These are phyloP conservation scores for Cephus pulcher DNA, from an alignment of 2,888 invertebrate species.

Conservation along the genomic window DNA sequence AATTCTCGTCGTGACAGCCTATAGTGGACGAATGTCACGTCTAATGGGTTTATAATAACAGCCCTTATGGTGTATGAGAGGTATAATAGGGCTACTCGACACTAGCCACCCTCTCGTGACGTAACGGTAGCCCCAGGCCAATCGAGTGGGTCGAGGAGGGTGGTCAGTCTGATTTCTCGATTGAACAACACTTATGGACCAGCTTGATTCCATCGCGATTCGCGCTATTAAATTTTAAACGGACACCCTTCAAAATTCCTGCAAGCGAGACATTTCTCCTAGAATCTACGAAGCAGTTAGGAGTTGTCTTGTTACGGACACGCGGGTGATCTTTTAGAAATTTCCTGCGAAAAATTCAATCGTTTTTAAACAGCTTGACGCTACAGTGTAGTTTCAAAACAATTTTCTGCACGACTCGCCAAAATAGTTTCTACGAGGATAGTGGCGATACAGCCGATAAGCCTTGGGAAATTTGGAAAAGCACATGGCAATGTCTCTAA, in stretches of 20 bases:
- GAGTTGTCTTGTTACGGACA: no score
- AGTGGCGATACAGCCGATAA: neutral
- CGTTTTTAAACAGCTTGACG: no score
- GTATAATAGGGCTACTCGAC: neutral
- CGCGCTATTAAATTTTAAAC: neutral
- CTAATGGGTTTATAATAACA: conserved; percentile 21
- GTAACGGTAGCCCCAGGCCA: neutral
- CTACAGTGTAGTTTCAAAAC: no score
- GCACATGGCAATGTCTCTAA: no score
- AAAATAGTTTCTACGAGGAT: no score
- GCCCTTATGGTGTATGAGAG: neutral
- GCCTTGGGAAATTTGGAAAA: neutral
- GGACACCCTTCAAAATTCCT: neutral
- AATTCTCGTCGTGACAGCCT: neutral
- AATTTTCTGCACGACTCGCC: no score
- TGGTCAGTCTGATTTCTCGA: neutral
- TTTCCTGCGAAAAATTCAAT: no score
- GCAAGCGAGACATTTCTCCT: neutral
- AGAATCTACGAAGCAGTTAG: no score
- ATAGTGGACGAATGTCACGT: conserved; percentile 8
- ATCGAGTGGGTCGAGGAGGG: neutral
- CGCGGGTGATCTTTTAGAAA: no score
- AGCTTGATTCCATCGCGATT: neutral
- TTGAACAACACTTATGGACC: neutral
- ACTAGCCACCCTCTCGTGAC: neutral